Conservation (phyloP, 2,888 invertebrate genomes). For the Andrena flavipes region DNA sequence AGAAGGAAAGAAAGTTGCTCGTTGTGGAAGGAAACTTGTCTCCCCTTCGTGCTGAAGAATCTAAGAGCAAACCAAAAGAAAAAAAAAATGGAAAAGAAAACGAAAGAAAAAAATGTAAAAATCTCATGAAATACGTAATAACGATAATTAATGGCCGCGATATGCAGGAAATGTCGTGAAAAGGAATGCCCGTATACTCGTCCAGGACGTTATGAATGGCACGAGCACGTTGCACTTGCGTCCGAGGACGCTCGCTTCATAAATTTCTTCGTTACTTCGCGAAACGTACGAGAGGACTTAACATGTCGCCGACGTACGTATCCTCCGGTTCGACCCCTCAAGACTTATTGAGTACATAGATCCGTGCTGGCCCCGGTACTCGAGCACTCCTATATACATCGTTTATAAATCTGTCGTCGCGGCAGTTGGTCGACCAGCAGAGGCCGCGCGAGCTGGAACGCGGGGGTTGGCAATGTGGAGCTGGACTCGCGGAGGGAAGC, state of each 20-base stretch:
- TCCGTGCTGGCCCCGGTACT: conserved; percentile 62
- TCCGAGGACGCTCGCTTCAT: conserved; percentile 64
- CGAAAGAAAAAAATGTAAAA: not conserved
- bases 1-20: conserved; percentile 25
- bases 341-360: conserved; percentile 74
- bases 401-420: conserved; percentile 73
- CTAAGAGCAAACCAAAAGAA: not conserved
- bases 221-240: conserved; percentile 27
- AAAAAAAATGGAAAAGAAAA: not conserved
- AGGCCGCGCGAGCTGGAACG: conserved; percentile 15
- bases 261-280: conserved; percentile 75
- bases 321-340: conserved; percentile 67
- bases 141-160: conserved; percentile 46
- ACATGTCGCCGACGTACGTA: conserved; percentile 69
- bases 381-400: conserved; percentile 55
- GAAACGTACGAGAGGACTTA: conserved; percentile 65
- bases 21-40: not conserved
- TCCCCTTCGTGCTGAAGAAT: not conserved
- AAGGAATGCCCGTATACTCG: conserved; percentile 25
- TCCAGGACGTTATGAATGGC: conserved; percentile 28
- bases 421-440: conserved; percentile 22
- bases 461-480: conserved; percentile 32
- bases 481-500: conserved; percentile 34
- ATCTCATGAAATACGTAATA: conserved; percentile 47
- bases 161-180: conserved; percentile 59